Evolutionary conservation across 35 echinoderm and acorn worm species (phyloP).

Genomic region (Ptychodera flava): DNA sequence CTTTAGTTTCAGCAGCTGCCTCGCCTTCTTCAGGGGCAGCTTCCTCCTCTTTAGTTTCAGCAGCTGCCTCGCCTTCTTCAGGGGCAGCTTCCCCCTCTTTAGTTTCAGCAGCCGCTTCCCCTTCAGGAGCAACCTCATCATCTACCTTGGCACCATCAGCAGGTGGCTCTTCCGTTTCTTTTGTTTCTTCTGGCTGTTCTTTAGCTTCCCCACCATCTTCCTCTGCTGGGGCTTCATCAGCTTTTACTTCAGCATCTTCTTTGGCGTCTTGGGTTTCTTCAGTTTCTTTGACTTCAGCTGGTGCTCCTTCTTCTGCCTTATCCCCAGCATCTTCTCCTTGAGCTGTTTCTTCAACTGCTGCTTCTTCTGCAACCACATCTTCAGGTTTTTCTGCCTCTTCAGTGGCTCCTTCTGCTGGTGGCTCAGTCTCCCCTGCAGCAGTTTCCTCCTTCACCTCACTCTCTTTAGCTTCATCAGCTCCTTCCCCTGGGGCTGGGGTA

Average conservation of each 20-base stretch:
- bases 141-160: not conserved
- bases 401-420: not conserved
- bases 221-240: not conserved
- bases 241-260: not conserved
- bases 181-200: slow-evolving; percentile 10
- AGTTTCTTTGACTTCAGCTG: not conserved
- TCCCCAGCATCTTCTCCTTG: slow-evolving; percentile 4
- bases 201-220: not conserved
- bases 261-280: not conserved
- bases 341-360: not conserved
- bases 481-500: slow-evolving; percentile 12
- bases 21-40: slow-evolving; percentile 1
- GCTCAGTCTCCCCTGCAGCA: not conserved
- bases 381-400: not conserved
- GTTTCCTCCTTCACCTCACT: slow-evolving; percentile 11
- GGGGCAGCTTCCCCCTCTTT: not conserved
- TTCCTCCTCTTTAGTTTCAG: not conserved
- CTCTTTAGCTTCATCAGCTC: not conserved
- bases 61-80: slow-evolving; percentile 1
- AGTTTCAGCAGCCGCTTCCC: not conserved
- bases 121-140: not conserved
- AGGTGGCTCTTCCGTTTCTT: not conserved
- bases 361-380: not conserved
- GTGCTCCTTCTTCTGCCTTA: not conserved
- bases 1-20: not conserved